Evolutionary conservation across 2,888 invertebrate genomes (phyloP), one percentile per base, ranked within the genome.

Genomic region (Plebejus argus): DNA sequence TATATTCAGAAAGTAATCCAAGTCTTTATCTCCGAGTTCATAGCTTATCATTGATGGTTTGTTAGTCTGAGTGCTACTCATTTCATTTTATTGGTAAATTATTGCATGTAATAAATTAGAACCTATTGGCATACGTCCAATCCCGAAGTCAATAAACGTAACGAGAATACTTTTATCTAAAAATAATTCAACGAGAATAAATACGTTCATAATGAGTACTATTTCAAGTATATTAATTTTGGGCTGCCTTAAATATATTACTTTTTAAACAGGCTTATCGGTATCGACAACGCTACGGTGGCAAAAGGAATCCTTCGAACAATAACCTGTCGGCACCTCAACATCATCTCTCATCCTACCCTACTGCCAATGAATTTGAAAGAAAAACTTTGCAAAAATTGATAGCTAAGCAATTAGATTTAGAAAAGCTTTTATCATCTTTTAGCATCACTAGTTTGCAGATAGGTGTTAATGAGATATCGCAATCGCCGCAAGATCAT

Each of bases 191-290:
- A 23, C 23, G 23, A 74, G 28, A 74, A 28, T 23, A 53, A 74
- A 74, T 74, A 49, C 18, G 20, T 53, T 74, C 20, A 49, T 39
- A 23, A 39, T 49, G 66, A 58, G 58, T 49, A 53, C 53, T 45
- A 70, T 70, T 49, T 76, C 45, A 70, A 76, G 70, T 76, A 45
- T 53, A 0, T 12, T 28, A 76, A n/a, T 49, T 66, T 49, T 70
- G 53, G 58, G 66, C 66, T 66, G 66, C 66, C 39, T n/a, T 77
- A 72, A 77, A 77, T 61, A 84, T 86, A 84, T 90, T 92, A 85
- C 66, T 93, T 85, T 92, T 87, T 85, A 86, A 89, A 92, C 94
- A 94, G 94, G 94, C 94, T 82, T 89, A 88, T 89, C 91, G 91
- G 85, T 93, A 93, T 87, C 92, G 92, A 81, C 90, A 90, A 82